Percentiles rank a stretch among this genome's conserved stretches.
Conservation (phyloP, 2,888 invertebrate species). For the Lepidonotus clava region DNA sequence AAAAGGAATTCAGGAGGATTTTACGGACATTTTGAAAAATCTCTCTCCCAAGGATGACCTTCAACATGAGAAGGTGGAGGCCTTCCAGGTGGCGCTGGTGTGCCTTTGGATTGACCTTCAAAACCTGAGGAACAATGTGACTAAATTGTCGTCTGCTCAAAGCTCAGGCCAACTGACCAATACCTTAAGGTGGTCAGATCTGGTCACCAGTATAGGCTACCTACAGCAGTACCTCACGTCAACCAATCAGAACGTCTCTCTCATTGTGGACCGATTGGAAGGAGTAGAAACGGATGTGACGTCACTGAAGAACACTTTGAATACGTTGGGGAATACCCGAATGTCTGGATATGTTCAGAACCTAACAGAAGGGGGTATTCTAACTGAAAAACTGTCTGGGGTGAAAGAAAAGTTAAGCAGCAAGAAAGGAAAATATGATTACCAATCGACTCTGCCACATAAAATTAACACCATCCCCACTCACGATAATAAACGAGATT, state of each 20-base stretch:
- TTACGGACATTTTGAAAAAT: background rate
- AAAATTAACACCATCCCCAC: background rate
- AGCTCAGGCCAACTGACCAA: background rate
- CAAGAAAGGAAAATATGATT: background rate
- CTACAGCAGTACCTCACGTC: background rate
- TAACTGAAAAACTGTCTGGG: background rate
- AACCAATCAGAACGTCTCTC: background rate
- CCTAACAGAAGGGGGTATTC: background rate
- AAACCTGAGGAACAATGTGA: background rate
- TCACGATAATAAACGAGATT: background rate
- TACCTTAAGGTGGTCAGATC: background rate
- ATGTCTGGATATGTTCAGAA: background rate
- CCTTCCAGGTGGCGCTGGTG: background rate
- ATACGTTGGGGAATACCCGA: too few species aligned
- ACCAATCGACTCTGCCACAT: background rate
- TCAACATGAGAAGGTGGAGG: background rate
- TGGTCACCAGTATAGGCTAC: background rate
- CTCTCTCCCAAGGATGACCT: background rate
- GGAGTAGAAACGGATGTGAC: background rate
- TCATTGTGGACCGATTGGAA: background rate
- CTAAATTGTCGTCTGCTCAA: background rate
- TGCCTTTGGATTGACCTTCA: conserved; percentile 18
- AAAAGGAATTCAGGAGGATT: background rate
- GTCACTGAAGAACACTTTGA: background rate
- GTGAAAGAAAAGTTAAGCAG: background rate